Conservation (phyloP, 2,113 vertebrate species). For the Syngnathus floridae region DNA sequence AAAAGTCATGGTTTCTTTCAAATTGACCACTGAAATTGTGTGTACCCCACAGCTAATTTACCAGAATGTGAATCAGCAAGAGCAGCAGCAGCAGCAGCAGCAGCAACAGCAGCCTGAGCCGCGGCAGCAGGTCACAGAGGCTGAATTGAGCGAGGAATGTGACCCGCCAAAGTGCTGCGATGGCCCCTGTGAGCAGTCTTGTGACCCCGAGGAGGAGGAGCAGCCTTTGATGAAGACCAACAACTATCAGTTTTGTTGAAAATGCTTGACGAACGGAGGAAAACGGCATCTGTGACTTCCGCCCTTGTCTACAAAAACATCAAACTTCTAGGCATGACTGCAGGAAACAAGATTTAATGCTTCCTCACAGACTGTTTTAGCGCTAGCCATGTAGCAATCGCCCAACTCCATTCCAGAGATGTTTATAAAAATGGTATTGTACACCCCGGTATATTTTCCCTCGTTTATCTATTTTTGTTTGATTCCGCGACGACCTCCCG, state of each 20-base stretch:
- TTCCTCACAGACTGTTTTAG: neutral
- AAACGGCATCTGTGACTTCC: neutral
- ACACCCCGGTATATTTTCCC: neutral
- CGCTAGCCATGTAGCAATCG: constrained; percentile 2
- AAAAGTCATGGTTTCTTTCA: neutral
- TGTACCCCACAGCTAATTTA: constrained; percentile 53
- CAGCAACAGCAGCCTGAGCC: neutral
- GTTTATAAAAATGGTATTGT: neutral
- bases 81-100: constrained; percentile 24
- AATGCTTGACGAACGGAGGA: constrained; percentile 31
- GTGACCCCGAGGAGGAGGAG: constrained; percentile 73
- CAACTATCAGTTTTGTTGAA: constrained; percentile 92
- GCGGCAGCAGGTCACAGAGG: constrained; percentile 48
- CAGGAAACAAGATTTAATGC: constrained; percentile 10
- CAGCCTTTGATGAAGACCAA: constrained; percentile 86
- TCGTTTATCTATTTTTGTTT: neutral
- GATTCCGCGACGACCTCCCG: neutral
- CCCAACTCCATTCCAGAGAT: constrained; percentile 2
- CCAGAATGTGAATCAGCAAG: constrained; percentile 59
- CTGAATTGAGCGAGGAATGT: constrained; percentile 60
- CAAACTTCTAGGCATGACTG: neutral
- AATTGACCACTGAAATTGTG: constrained; percentile 7
- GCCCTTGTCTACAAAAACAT: constrained; percentile 30
- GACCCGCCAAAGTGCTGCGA: constrained; percentile 71
- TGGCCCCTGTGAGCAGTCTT: constrained; percentile 79